phyloP scores from a whole-genome alignment of 2,797 vertebrate species.

The Rhinella marina region DNA sequence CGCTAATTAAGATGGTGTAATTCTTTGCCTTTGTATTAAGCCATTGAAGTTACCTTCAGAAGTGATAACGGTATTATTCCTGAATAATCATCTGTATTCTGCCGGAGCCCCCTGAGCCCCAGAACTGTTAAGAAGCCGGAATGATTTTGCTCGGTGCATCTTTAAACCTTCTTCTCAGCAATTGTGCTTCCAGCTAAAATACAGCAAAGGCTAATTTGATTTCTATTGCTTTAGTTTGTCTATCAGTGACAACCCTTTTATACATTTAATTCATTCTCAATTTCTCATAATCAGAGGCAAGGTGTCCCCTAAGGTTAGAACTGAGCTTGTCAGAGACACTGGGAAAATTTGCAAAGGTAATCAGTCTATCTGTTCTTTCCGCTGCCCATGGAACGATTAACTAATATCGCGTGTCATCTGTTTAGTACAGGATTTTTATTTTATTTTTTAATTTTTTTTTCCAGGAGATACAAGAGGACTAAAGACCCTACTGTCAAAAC shows the following conservation, averaged over 20 bases:
- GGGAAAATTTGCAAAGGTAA: slow-evolving; percentile 94
- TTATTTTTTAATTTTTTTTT: slow-evolving; percentile 80
- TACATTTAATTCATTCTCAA: slow-evolving; percentile 98
- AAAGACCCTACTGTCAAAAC: slow-evolving; percentile 83
- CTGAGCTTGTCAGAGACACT: slow-evolving; percentile 82
- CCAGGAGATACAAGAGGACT: slow-evolving; percentile 77
- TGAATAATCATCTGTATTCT: slow-evolving; percentile 57
- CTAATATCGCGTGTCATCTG: slow-evolving; percentile 85
- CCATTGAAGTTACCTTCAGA: slow-evolving; percentile 16
- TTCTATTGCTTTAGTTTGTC: slow-evolving; percentile 83
- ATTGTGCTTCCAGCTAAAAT: slow-evolving; percentile 80
- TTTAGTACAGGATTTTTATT: slow-evolving; percentile 49
- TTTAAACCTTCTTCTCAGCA: slow-evolving; percentile 60
- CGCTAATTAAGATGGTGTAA: background rate
- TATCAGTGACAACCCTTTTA: slow-evolving; percentile 93
- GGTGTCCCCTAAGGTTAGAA: slow-evolving; percentile 92
- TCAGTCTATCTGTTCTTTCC: slow-evolving; percentile 85
- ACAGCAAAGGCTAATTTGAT: slow-evolving; percentile 90
- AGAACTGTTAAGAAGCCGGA: slow-evolving; percentile 20
- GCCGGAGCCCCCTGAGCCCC: slow-evolving; percentile 39
- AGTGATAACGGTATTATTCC: slow-evolving; percentile 2
- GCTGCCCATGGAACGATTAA: slow-evolving; percentile 84
- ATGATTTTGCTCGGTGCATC: slow-evolving; percentile 56
- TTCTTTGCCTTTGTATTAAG: background rate
- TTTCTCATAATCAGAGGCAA: slow-evolving; percentile 96